Evolutionary conservation across 2,888 invertebrate species (phyloP).

Genomic region (Iphiclides podalirius): DNA sequence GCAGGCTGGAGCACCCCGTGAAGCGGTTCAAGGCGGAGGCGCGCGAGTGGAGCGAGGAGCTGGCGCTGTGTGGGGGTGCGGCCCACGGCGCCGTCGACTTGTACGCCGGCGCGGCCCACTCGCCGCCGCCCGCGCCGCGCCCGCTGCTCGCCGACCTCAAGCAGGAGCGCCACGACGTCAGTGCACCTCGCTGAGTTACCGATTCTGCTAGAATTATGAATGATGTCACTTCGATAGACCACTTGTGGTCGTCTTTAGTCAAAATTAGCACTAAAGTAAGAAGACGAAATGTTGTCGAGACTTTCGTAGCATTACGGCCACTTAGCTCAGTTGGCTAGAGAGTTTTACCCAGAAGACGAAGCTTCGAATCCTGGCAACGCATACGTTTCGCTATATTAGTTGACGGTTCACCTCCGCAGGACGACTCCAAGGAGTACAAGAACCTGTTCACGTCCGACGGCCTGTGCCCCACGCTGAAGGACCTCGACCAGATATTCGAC

Average conservation of each 20-base stretch:
- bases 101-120: slow-evolving; percentile 81
- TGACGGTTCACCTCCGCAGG: slow-evolving; percentile 50
- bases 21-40: slow-evolving; percentile 89
- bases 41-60: slow-evolving; percentile 56
- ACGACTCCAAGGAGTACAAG: slow-evolving; percentile 79
- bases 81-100: slow-evolving; percentile 66
- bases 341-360: too few relatives aligned
- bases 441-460: slow-evolving; percentile 94
- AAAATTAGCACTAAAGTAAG: too few relatives aligned
- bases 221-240: neutral
- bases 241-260: too few relatives aligned
- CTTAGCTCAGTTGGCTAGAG: too few relatives aligned
- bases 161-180: slow-evolving; percentile 77
- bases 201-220: neutral
- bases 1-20: slow-evolving; percentile 93
- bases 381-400: too few relatives aligned
- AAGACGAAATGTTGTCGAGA: too few relatives aligned
- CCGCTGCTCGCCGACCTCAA: slow-evolving; percentile 64
- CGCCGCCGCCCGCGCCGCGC: slow-evolving; percentile 68
- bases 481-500: slow-evolving; percentile 96
- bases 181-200: too few relatives aligned
- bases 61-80: slow-evolving; percentile 45
- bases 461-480: slow-evolving; percentile 91
- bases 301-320: too few relatives aligned
- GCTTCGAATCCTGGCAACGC: too few relatives aligned